A percentile compares a stretch with the other conserved stretches of the same genome.
These are phyloP conservation scores for Drosophila varians DNA, from an alignment of 1,140 invertebrate genomes.

Conservation along the genomic window DNA sequence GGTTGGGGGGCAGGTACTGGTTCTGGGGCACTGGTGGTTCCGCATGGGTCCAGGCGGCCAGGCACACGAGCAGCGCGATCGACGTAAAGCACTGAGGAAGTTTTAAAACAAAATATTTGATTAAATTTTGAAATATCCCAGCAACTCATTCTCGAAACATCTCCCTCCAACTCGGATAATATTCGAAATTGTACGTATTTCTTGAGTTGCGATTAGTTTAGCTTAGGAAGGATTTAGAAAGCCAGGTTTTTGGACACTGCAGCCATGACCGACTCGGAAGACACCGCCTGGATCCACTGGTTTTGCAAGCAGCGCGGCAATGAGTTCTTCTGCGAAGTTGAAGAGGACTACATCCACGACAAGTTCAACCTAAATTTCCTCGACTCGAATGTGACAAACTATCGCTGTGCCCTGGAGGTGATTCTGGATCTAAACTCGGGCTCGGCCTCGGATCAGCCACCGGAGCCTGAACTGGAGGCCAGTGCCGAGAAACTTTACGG, in stretches of 20 bases:
- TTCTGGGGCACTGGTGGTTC: slow-evolving; percentile 85
- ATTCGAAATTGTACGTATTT: slow-evolving; percentile 9
- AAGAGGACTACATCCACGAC: slow-evolving; percentile 72
- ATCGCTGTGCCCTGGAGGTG: slow-evolving; percentile 58
- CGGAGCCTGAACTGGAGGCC: slow-evolving; percentile 99
- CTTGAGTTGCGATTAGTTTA: background rate
- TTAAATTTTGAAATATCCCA: background rate
- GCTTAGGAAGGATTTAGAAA: background rate
- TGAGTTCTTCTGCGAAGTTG: slow-evolving; percentile 66
- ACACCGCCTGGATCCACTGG: slow-evolving; percentile 68
- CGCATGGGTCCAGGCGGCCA: slow-evolving; percentile 71
- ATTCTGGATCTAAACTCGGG: slow-evolving; percentile 87
- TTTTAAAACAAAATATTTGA: background rate
- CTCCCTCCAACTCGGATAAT: background rate
- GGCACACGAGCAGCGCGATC: slow-evolving; percentile 76
- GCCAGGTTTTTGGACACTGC: background rate
- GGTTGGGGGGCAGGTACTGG: slow-evolving; percentile 85
- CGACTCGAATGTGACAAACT: slow-evolving; percentile 65
- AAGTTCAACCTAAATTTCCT: slow-evolving; percentile 71
- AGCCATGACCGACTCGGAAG: slow-evolving; percentile 62
- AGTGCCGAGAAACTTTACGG: slow-evolving; percentile 99
- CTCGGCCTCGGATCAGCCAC: slow-evolving; percentile 96
- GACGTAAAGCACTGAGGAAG: slow-evolving; percentile 73
- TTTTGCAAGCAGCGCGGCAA: slow-evolving; percentile 72
- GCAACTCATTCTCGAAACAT: background rate